phyloP scores from a whole-genome alignment of 1,140 invertebrate genomes.

The Aphelenchoides besseyi region DNA sequence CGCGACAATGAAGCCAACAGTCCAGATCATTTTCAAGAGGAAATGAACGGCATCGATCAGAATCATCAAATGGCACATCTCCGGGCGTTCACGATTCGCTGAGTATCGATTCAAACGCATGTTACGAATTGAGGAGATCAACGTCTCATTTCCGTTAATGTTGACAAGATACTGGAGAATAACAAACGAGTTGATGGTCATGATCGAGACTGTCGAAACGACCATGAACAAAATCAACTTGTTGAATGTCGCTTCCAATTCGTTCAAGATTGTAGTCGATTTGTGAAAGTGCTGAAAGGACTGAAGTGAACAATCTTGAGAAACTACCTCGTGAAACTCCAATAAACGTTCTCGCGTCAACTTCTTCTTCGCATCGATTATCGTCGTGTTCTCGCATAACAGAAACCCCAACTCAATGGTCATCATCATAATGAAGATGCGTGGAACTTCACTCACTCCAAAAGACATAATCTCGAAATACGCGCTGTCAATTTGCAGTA shows the following conservation, averaged over 20 bases:
- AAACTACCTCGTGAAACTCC: slow-evolving; percentile 3
- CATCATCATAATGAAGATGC: slow-evolving; percentile 18
- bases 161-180: neutral
- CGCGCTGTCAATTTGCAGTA: neutral
- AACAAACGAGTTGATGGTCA: slow-evolving; percentile 4
- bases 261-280: neutral
- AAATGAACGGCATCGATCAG: neutral
- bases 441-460: neutral
- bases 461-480: slow-evolving; percentile 10
- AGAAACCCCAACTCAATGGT: slow-evolving; percentile 5
- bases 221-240: slow-evolving; percentile 7
- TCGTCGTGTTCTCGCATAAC: neutral
- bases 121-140: neutral
- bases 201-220: neutral
- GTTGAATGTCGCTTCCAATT: slow-evolving; percentile 2
- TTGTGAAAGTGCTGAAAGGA: slow-evolving; percentile 6
- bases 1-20: slow-evolving; percentile 5
- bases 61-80: neutral
- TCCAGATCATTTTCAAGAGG: slow-evolving; percentile 12
- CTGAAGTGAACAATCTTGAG: neutral
- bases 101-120: neutral
- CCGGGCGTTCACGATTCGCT: neutral
- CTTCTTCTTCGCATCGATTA: neutral
- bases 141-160: neutral
- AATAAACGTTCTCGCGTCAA: neutral